phyloP scores from a whole-genome alignment of 2,113 vertebrate species.

The Glaucomys volans region DNA sequence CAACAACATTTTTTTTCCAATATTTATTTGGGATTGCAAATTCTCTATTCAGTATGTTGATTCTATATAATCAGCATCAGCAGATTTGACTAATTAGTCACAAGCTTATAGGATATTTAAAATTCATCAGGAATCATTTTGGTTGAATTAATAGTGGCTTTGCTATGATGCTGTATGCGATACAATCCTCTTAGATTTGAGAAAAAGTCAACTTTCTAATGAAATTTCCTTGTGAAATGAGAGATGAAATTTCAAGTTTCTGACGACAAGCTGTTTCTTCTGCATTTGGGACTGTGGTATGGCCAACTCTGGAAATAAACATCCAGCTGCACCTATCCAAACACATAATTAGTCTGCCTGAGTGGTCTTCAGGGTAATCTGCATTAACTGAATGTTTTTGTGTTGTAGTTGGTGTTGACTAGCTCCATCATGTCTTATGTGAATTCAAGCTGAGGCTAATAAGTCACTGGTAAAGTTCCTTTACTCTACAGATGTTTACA shows the following conservation, averaged over 20 bases:
- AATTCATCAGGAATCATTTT: neutral
- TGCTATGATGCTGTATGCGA: neutral
- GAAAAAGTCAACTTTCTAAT: neutral
- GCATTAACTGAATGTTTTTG: neutral
- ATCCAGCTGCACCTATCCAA: neutral
- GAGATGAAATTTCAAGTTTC: neutral
- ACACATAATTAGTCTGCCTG: neutral
- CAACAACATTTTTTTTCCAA: neutral
- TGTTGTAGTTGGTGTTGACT: neutral
- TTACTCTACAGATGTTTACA: neutral
- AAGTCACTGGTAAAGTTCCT: neutral
- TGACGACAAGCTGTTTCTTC: neutral
- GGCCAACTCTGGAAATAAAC: slow-evolving; percentile 7
- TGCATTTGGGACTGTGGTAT: neutral
- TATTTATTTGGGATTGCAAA: slow-evolving; percentile 13
- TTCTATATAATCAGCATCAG: neutral
- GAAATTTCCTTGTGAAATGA: slow-evolving; percentile 1
- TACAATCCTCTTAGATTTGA: neutral
- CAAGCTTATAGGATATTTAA: neutral
- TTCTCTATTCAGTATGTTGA: neutral
- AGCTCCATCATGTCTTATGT: neutral
- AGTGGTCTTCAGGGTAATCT: neutral
- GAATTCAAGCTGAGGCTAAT: slow-evolving; percentile 20
- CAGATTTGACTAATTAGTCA: neutral
- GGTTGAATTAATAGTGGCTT: neutral